Base-by-base conservation (phyloP, 2,888 invertebrate genomes). In the Acleris cristana region DNA sequence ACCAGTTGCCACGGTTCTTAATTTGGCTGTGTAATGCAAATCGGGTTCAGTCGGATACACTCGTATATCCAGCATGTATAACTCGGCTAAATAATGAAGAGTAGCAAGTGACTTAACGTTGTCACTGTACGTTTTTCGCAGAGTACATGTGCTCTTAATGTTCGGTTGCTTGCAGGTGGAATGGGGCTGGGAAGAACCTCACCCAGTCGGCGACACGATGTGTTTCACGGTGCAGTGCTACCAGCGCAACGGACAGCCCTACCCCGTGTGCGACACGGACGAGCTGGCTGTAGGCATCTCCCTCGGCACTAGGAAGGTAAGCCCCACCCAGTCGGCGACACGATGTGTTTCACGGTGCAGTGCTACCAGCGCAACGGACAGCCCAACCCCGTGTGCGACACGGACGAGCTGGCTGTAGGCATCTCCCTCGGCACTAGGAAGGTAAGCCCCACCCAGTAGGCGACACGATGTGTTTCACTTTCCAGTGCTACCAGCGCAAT, bases 311-410 rank as follows among this genome's bases (percentile, higher is more conserved):
- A 95, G 96, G 78, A 26, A 26, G 26, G 26, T 26, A 26, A 98
- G 87, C 98, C 98, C 19, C 96, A 96, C 79, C 92, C 95, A 16
- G 98, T 98, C 26, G 98, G 98, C 53, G 97, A 96, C 86, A 98
- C 98, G 44, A 97, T 98, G 94, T 97, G 97, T 83, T 98, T 98
- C 90, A 96, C 96, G 66, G 96, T 98, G 75, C 94, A 96, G 93
- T 98, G 98, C 93, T 98, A 95, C 93, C 98, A 98, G 90, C 95
- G 98, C 73, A 98, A 98, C 88, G 98, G 98, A 26, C 97, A 97
- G 85, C 97, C 98, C 73, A 94, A 98, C 94, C 98, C 98, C 74
- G 96, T 98, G 84, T 98, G 98, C 90, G 97, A 98, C 93, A 97
- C 97, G 71, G 98, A 98, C 91, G 96, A 97, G 85, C 95, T 98